phyloP scores from a whole-genome alignment of 2,113 vertebrate genomes.

The Ophiodon elongatus region DNA sequence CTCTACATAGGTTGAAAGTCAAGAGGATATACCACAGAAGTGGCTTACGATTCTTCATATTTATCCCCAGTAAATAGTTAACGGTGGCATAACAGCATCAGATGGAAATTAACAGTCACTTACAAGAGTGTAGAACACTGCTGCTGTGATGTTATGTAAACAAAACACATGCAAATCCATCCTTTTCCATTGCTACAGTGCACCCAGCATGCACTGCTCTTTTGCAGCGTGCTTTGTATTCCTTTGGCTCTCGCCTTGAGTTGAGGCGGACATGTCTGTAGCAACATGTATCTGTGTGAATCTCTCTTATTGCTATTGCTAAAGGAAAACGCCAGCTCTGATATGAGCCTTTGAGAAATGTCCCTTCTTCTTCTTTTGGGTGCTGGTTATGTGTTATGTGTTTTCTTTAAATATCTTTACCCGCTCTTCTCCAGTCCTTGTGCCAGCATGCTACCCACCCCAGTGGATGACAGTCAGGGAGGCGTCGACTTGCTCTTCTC shows the following conservation, averaged over 20 bases:
- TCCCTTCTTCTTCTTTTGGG: not conserved
- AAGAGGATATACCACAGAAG: not conserved
- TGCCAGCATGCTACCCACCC: constrained; percentile 94
- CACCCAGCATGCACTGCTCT: not conserved
- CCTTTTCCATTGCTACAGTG: not conserved
- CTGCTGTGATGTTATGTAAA: not conserved
- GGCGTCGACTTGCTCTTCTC: constrained; percentile 94
- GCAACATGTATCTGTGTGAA: not conserved
- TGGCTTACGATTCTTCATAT: not conserved
- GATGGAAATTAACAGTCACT: not conserved
- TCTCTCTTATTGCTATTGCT: not conserved
- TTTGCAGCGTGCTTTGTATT: not conserved
- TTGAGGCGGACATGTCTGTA: not conserved
- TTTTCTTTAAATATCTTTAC: constrained; percentile 5
- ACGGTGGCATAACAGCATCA: not conserved
- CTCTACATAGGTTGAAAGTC: too few species aligned
- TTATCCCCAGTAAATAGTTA: not conserved
- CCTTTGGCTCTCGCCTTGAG: not conserved
- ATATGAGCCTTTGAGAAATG: not conserved
- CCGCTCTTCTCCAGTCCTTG: constrained; percentile 85
- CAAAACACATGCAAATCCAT: not conserved
- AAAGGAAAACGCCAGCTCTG: not conserved
- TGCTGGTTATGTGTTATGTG: not conserved
- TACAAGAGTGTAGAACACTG: not conserved
- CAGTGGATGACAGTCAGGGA: constrained; percentile 88